Base-by-base conservation (phyloP, 2,113 vertebrate species). In the Calonectris borealis region DNA sequence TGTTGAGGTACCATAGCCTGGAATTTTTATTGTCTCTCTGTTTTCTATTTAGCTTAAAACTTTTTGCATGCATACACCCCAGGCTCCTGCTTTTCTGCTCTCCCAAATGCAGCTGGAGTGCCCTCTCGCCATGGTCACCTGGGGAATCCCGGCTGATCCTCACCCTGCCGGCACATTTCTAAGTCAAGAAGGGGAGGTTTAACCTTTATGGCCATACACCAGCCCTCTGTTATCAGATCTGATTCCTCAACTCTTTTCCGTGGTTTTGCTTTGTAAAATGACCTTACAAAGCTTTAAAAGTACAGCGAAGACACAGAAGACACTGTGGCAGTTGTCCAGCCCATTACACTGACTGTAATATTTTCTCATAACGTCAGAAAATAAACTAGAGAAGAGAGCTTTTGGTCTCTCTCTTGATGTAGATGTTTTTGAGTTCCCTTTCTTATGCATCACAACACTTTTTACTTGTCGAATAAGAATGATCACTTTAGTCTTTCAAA, bases 41-140 rank as follows among this genome's bases (percentile, higher is more conserved):
- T 22, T 81, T 54, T 80, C 38, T 16, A 1, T 16, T 51, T 25
- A 54, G 46, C 68, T 40, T 25, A 51, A 34, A 54, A 31, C 11
- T 48, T 21, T 42, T 44, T 64, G 31, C 8, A 2, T 24, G 6
- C 2, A 0, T 32, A 9, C 11, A 6, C 13, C 2, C 7, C 26
- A 32, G 60, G n/a, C 18, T 64, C 8, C 57, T 58, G 44, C 27
- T 64, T 31, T 55, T 32, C 42, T 38, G 16, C 7, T 76, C 9
- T 32, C 32, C 22, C n/a, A 3, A 1, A 27, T 19, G 21, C 26
- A 55, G 14, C 21, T 64, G 42, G 42, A 34, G 24, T 7, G 11
- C 10, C 32, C 2, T 52, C 57, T 44, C 0, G 2, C 29, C 17
- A 6, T 2, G 25, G 38, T 40, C 38, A 13, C 17, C 11, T 0